Evolutionary conservation across 2,113 vertebrate genomes (phyloP), one percentile per base, ranked within the genome.

Genomic region (Bucco capensis): DNA sequence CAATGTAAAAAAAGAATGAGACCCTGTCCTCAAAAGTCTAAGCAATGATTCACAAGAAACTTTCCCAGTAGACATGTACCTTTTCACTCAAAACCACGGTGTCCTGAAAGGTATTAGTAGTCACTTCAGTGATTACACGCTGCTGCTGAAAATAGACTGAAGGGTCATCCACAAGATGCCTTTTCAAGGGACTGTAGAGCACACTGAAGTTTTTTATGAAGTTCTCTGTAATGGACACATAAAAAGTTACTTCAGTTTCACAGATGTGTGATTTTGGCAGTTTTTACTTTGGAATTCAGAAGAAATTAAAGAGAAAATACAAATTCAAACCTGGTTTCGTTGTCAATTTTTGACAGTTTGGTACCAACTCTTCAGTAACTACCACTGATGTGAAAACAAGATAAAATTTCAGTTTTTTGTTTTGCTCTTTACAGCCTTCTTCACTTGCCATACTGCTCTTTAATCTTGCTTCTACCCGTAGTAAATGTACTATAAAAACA

Each of bases 121-220:
- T 99, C 51, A 99, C 97, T 89, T 99, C 99, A 38, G 96, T 97
- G 95, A 99, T 97, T 66, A 98, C 93, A 25, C n/a, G 97, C 15
- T 92, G 95, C 24, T 91, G 73, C 2, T 56, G 88, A 21, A 91
- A 79, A 35, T 81, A 91, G 56, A 81, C 79, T 71, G 96, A 93
- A 57, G 94, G 54, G 30, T 97, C 96, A 74, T 98, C 98, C n/a
- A 98, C 98, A 78, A 99, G 97, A 86, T 99, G 98, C 94, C 99
- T 98, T 96, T 98, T 98, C 96, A 99, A 94, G 53, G 98, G 98
- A 94, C 98, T 99, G 97, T 98, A 98, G 24, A 98, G 96, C 91
- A 97, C 25, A 8, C 99, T 99, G 98, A 98, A 99, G 97, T 99
- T 99, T 96, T 98, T 97, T 58, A 99, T 99, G 97, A 99, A 99